phyloP scores from a whole-genome alignment of 2,888 invertebrate genomes.

The Mesochorus sp. region DNA sequence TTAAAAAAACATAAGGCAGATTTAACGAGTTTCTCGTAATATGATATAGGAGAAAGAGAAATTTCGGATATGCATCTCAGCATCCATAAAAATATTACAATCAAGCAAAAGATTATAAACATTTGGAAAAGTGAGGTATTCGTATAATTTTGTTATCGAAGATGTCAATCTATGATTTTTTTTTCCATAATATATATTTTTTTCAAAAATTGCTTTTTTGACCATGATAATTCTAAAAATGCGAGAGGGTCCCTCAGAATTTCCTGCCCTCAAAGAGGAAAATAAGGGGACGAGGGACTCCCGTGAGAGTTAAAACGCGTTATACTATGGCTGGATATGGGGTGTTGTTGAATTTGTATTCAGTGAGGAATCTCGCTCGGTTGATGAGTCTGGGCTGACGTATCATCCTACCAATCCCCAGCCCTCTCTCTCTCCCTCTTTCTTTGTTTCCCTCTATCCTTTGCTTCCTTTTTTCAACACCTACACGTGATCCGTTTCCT shows the following conservation, averaged over 20 bases:
- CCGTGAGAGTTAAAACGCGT: conserved; percentile 51
- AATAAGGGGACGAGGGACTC: conserved; percentile 37
- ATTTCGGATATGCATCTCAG: no score
- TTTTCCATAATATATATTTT: no score
- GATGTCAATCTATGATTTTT: no score
- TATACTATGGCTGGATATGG: conserved; percentile 29
- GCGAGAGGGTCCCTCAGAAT: conserved; percentile 47
- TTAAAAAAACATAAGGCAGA: no score
- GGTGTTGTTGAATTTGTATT: conserved; percentile 72
- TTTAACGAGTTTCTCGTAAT: no score
- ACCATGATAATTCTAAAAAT: no score
- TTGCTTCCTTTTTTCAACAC: conserved; percentile 33
- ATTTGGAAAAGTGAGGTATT: no score
- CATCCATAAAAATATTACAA: no score
- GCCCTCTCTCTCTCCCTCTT: conserved; percentile 19
- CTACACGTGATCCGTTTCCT: conserved; percentile 67
- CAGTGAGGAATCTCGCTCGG: conserved; percentile 69
- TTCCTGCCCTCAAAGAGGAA: conserved; percentile 55
- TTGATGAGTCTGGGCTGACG: conserved; percentile 75
- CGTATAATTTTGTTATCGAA: no score
- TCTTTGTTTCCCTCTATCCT: conserved; percentile 15
- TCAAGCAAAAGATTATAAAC: no score
- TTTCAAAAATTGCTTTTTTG: no score
- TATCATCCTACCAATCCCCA: conserved; percentile 65
- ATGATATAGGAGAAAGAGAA: no score